These are phyloP conservation scores for Mareca penelope DNA, from an alignment of 2,797 vertebrate species.

Conservation along the genomic window DNA sequence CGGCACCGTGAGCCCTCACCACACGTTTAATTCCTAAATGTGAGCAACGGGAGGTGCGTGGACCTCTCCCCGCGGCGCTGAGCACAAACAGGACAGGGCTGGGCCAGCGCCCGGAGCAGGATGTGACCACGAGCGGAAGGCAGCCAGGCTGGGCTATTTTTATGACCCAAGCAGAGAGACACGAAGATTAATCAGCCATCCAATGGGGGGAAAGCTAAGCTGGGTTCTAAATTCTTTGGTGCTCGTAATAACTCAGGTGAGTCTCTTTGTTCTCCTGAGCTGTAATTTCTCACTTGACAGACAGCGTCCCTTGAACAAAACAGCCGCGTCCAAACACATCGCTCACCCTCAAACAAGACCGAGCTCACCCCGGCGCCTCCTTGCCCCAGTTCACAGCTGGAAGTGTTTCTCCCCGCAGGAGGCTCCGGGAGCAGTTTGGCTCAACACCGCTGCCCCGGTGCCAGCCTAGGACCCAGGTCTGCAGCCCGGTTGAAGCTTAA, in stretches of 20 bases:
- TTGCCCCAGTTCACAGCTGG: background rate
- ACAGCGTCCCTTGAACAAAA: background rate
- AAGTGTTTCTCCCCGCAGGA: accelerated
- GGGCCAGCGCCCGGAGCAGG: background rate
- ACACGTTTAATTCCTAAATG: accelerated
- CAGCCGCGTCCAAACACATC: background rate
- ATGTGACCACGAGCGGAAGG: background rate
- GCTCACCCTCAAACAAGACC: accelerated
- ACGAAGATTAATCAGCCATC: background rate
- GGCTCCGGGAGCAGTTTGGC: background rate
- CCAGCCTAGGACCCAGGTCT: accelerated
- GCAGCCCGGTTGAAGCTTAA: accelerated
- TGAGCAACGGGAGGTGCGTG: accelerated
- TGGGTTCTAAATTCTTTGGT: background rate
- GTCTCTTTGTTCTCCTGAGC: conserved; percentile 36
- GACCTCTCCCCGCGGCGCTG: background rate
- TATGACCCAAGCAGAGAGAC: background rate
- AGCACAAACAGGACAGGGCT: background rate
- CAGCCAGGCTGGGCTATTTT: background rate
- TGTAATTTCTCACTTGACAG: conserved; percentile 7
- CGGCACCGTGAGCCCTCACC: accelerated
- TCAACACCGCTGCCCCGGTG: accelerated
- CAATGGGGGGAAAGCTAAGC: background rate
- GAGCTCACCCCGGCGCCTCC: accelerated
- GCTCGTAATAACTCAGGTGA: conserved; percentile 51